Evolutionary conservation across 2,797 vertebrate genomes (phyloP).

Genomic region (Sebastolobus altivelis): DNA sequence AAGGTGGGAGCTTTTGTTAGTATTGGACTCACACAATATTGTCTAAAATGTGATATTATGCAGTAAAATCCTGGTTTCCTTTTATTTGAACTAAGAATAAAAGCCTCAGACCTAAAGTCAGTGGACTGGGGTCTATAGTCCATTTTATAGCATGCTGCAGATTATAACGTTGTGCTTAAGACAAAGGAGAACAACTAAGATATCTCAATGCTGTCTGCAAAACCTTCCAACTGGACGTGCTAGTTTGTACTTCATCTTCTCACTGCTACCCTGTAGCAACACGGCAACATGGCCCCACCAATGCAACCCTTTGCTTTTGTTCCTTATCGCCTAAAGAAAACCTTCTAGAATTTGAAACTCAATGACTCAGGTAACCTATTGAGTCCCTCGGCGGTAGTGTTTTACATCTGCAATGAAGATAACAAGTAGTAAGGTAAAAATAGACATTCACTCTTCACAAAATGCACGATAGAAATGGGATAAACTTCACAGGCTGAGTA

Average conservation of each 20-base stretch:
- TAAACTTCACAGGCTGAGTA: slow-evolving; percentile 16
- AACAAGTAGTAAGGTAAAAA: slow-evolving; percentile 17
- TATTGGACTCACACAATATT: not conserved
- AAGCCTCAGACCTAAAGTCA: not conserved
- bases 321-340: slow-evolving; percentile 13
- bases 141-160: not conserved
- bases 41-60: not conserved
- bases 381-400: not conserved
- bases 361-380: slow-evolving; percentile 13
- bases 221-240: slow-evolving; percentile 6
- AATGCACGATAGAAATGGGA: not conserved
- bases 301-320: slow-evolving; percentile 4
- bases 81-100: not conserved
- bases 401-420: slow-evolving; percentile 35
- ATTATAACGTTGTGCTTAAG: not conserved
- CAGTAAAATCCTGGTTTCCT: not conserved
- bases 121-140: not conserved
- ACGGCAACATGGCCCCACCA: not conserved
- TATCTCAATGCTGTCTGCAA: slow-evolving; percentile 9
- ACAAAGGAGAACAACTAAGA: not conserved
- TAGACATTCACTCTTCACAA: not conserved
- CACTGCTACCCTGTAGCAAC: slow-evolving; percentile 12
- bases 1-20: not conserved
- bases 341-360: slow-evolving; percentile 18
- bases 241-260: slow-evolving; percentile 18